Conservation (phyloP, 2,888 invertebrate genomes). For the Nezara viridula region DNA sequence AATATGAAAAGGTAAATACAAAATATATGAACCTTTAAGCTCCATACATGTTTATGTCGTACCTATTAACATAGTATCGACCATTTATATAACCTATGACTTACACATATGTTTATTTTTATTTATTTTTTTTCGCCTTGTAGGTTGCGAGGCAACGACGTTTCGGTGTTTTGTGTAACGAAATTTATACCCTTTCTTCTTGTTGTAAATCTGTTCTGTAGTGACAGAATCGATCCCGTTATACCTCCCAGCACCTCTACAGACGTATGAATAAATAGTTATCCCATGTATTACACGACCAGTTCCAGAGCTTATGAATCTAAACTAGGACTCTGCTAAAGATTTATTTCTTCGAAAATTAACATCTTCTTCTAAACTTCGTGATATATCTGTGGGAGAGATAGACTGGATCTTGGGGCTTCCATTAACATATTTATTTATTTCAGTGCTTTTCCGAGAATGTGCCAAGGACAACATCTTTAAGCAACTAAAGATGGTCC, state of each 20-base stretch:
- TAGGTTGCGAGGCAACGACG: background rate
- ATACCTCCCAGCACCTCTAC: background rate
- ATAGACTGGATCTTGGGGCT: background rate
- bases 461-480: background rate
- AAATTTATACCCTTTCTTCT: background rate
- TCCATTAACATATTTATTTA: constrained; percentile 15
- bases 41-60: no score
- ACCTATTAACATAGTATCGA: no score
- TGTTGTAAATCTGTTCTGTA: background rate
- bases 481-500: background rate
- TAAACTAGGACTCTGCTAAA: background rate
- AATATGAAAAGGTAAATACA: no score
- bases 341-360: constrained; percentile 15
- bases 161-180: background rate
- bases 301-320: background rate
- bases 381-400: background rate
- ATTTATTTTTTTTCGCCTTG: background rate
- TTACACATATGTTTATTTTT: background rate
- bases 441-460: background rate
- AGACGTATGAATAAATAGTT: background rate
- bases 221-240: background rate
- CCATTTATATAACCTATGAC: background rate
- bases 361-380: constrained; percentile 2
- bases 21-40: no score
- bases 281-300: background rate